Evolutionary conservation across 2,888 invertebrate species (phyloP).

Genomic region (Dolomedes plantarius): DNA sequence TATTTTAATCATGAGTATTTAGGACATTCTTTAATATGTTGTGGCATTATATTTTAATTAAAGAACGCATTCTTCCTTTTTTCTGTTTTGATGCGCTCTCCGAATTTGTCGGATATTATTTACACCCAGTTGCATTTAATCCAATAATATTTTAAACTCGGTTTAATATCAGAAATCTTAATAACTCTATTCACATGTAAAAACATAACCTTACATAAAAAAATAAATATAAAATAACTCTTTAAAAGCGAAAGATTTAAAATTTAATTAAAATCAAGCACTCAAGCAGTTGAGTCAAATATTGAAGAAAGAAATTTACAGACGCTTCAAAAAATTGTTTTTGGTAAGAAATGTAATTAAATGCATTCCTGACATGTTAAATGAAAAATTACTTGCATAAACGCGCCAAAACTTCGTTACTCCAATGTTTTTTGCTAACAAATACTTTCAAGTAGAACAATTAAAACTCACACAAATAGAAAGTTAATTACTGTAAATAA

Average conservation of each 20-base stretch:
- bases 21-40: not conserved
- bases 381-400: not conserved
- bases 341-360: conserved; percentile 14
- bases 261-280: conserved; percentile 61
- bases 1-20: not conserved
- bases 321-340: not conserved
- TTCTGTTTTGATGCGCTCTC: not conserved
- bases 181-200: not conserved
- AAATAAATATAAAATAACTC: not conserved
- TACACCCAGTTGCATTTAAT: conserved; percentile 3
- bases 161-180: conserved; percentile 2
- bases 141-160: not conserved
- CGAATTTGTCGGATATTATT: not conserved
- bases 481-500: conserved; percentile 12
- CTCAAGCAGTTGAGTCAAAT: conserved; percentile 2
- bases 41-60: conserved; percentile 5
- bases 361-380: conserved; percentile 12
- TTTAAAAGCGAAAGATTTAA: conserved; percentile 48
- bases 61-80: not conserved
- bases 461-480: not conserved
- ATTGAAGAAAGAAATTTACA: not conserved
- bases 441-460: not conserved
- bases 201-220: not conserved
- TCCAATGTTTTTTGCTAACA: not conserved
- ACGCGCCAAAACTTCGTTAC: not conserved